Base-by-base conservation (phyloP, 2,888 invertebrate genomes). In the Galeruca laticollis region DNA sequence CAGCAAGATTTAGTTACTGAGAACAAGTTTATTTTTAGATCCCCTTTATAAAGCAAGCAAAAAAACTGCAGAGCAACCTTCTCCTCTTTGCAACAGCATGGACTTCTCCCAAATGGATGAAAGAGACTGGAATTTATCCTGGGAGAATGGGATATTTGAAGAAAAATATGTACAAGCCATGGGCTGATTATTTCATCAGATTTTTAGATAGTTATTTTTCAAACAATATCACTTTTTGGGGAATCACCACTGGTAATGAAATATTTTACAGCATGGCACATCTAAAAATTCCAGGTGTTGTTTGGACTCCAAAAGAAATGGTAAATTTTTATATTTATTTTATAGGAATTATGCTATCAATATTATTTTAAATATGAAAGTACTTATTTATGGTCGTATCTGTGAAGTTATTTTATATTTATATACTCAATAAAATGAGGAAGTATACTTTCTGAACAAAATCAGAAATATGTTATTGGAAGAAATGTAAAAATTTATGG, bases 121-220 rank as follows among this genome's bases (percentile, higher is more conserved):
- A 88, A 80, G 84, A 83, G 0, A 86, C 84, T 67, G 73, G 84
- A 18, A 66, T 70, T 10, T 82, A 81, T 37, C 71, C 69, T 2
- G 87, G 87, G n/a, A 33, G 20, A 0, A 86, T 82, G 77, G 85
- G 85, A 77, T 70, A 71, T 26, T 61, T 82, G 21, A 75, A 77
- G 60, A 49, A 69, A 6, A 71, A 78, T 18, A 94, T 76, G 66
- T 95, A 93, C 83, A 91, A 94, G 82, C 83, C 91, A 0, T 97
- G 92, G 87, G 95, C 95, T 0, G 87, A 94, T 75, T 97, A 97
- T 81, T 91, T 93, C 82, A 80, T 94, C 2, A 93, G 90, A 82
- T 96, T 95, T 86, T 84, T 97, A 49, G 90, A 95, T 73, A 90
- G 89, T 64, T 97, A 97, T 85, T 86, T 88, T 70, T 87, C 89